Base-by-base conservation (phyloP, 2,113 vertebrate genomes). In the Struthidea cinerea region DNA sequence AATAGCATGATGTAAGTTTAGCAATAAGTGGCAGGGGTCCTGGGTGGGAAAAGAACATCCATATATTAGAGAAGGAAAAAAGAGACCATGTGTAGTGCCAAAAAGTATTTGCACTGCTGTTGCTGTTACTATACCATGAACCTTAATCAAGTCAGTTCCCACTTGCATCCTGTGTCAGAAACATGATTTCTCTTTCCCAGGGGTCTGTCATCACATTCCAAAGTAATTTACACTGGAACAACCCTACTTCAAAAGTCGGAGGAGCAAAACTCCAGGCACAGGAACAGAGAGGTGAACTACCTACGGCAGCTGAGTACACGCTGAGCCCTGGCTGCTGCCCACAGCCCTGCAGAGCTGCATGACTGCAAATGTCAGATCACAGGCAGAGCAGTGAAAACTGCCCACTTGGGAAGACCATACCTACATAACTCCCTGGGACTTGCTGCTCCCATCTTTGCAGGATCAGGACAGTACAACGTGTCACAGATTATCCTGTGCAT, bases 1-100 rank as follows among this genome's bases (percentile, higher is more conserved):
- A 95, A 96, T 69, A 53, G 61, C 9, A 10, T 24, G 23, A 59
- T 93, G 60, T 60, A 64, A 96, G 80, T 82, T 89, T 78, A 94
- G 90, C 73, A 81, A 2, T 87, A 90, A 86, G 71, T 57, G 37
- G 85, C 49, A 89, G 76, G 80, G 71, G n/a, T 87, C 93, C 92
- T 93, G 37, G n/a, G 33, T 59, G 37, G 53, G 41, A 78, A 81
- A 77, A 81, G 20, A 90, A 88, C n/a, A 81, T 46, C 14, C 30
- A 73, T 27, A 12, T 23, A 60, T 81, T 81, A 90, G 47, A 63
- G 19, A 60, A 77, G 14, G 13, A 57, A 44, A 69, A 71, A 50
- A 46, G 20, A 91, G 44, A 74, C 33, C 22, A 28, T 6, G 47
- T 6, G 47, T 2, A 68, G 17, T n/a, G 32, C 64, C 73, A 64